These are phyloP conservation scores for Riparia riparia DNA, from an alignment of 2,113 vertebrate genomes.

Conservation along the genomic window DNA sequence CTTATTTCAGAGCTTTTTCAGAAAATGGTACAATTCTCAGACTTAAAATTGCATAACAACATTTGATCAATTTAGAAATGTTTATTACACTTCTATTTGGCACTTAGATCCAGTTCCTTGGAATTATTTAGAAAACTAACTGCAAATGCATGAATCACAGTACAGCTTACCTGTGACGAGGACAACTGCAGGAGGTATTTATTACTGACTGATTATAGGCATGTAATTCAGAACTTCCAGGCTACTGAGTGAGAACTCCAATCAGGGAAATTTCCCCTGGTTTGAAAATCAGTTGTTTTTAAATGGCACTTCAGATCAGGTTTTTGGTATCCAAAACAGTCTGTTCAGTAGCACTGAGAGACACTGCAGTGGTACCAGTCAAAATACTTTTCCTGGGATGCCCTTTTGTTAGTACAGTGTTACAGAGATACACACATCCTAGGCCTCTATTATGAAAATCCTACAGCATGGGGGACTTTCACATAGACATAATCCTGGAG, in stretches of 20 bases:
- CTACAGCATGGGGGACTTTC: conserved; percentile 4
- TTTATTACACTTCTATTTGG: background rate
- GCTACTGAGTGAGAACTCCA: background rate
- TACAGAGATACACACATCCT: background rate
- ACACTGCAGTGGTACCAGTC: conserved; percentile 12
- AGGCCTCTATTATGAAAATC: conserved; percentile 49
- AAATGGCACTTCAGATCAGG: background rate
- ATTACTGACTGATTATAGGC: background rate
- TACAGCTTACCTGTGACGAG: background rate
- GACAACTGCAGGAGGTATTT: background rate
- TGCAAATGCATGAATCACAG: background rate
- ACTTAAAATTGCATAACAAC: background rate
- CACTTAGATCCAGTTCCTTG: background rate
- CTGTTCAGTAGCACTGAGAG: background rate
- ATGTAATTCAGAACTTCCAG: background rate
- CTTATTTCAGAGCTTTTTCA: background rate
- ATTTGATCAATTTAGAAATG: background rate
- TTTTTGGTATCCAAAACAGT: background rate
- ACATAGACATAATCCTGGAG: conserved; percentile 47
- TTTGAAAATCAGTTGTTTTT: background rate
- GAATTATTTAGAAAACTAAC: background rate
- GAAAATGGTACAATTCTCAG: background rate
- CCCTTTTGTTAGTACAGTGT: conserved; percentile 32
- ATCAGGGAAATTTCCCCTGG: background rate
- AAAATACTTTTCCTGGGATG: conserved; percentile 42